Base-by-base conservation (phyloP, 2,797 vertebrate species). In the Poeciliopsis infans region DNA sequence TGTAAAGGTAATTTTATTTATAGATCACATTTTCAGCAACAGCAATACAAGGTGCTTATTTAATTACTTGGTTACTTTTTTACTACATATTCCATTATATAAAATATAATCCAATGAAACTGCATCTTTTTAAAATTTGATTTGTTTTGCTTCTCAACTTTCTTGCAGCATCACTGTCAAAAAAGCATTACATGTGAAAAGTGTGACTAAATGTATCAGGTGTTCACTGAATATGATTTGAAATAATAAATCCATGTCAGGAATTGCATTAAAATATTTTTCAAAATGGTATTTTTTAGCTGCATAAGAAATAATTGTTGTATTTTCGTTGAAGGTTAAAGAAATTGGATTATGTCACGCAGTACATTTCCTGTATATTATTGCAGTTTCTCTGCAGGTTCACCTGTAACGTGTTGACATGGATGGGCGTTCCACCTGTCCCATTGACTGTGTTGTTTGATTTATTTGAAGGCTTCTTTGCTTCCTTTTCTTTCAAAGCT, bases 351-450 rank as follows among this genome's bases (percentile, higher is more conserved):
- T 18, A 36, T 68, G 7, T 41, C 25, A 10, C 5, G 8, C 7
- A 12, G 5, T n/a, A 15, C 5, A n/a, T 45, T 13, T 45, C 28
- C 36, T 41, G 49, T 25, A n/a, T 41, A 45, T 51, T 15, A 41
- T n/a, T 23, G 12, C 5, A n/a, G 16, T 7, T 6, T 23, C 47
- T 25, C 23, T 3, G 2, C 2, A 8, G 28, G 46, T 18, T 87
- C 77, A 99, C 98, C 97, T 99, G 98, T 86, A 99, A 94, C 55
- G 97, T 97, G 94, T 97, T 97, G 90, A 97, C 97, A 77, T 98
- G 98, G 43, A 98, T 96, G 0, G 98, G 98, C 6, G 98, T 99
- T 36, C 97, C 97, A 39, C 97, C 97, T 0, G 97, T 97, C 16
- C 98, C 97, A 33, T 99, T 99, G 61, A 97, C 96, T 0, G 97